Evolutionary conservation across 2,113 vertebrate genomes (phyloP).

Genomic region (Eptatretus burgeri): DNA sequence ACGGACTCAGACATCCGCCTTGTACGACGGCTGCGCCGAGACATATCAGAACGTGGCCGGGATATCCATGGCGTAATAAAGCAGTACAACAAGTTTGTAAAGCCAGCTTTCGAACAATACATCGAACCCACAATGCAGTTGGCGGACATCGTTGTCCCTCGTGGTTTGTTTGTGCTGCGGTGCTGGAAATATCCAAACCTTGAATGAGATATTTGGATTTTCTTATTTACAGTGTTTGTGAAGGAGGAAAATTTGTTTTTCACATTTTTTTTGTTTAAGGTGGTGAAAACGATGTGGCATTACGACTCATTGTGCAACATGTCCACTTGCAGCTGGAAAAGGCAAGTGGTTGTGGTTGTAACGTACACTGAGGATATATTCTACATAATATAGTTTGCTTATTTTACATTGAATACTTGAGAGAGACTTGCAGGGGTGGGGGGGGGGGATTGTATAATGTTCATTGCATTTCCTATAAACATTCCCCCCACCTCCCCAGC

Average conservation of each 20-base stretch:
- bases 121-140: slow-evolving; percentile 57
- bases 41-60: slow-evolving; percentile 37
- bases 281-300: slow-evolving; percentile 48
- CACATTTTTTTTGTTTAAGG: slow-evolving; percentile 17
- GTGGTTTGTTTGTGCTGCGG: slow-evolving; percentile 20
- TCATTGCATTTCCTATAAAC: too few relatives aligned
- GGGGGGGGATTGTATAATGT: too few relatives aligned
- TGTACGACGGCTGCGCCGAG: slow-evolving; percentile 42
- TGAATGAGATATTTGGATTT: too few relatives aligned
- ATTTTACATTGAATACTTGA: too few relatives aligned
- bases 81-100: slow-evolving; percentile 60
- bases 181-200: too few relatives aligned
- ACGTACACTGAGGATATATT: too few relatives aligned
- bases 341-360: slow-evolving; percentile 17
- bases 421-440: too few relatives aligned
- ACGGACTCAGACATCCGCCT: slow-evolving; percentile 58
- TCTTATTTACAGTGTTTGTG: too few relatives aligned
- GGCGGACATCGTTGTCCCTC: slow-evolving; percentile 52
- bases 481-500: too few relatives aligned
- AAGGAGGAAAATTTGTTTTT: too few relatives aligned
- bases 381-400: too few relatives aligned
- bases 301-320: slow-evolving; percentile 55
- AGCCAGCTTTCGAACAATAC: slow-evolving; percentile 56
- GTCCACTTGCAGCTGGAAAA: slow-evolving; percentile 69
- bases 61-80: slow-evolving; percentile 46